A percentile compares a stretch with the other conserved stretches of the same genome.
Conservation (phyloP, 1,140 invertebrate genomes). For the Meloidogyne hapla region DNA sequence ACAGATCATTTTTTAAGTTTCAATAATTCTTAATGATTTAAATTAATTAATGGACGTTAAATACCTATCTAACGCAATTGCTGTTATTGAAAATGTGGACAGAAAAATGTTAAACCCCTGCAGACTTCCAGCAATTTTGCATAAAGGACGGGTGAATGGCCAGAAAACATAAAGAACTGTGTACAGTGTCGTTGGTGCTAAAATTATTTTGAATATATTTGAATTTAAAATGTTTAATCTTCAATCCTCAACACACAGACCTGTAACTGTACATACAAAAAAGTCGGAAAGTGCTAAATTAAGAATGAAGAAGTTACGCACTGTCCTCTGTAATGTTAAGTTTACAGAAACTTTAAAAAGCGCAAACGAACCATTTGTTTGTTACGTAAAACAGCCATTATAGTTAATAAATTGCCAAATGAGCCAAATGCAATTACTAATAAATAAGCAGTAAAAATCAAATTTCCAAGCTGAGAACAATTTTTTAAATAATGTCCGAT, state of each 20-base stretch:
- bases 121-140: constrained; percentile 61
- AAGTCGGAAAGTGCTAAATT: constrained; percentile 62
- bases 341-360: constrained; percentile 25
- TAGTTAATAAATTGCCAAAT: constrained; percentile 57
- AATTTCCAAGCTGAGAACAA: constrained; percentile 51
- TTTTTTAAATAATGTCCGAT: constrained; percentile 12
- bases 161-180: constrained; percentile 63
- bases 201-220: neutral
- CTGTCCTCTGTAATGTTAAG: constrained; percentile 14
- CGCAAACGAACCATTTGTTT: constrained; percentile 56
- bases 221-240: too few species aligned
- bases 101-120: constrained; percentile 65
- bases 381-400: constrained; percentile 57
- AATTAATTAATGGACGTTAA: too few species aligned
- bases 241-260: neutral
- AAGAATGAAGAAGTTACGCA: constrained; percentile 63
- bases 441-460: constrained; percentile 51
- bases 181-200: constrained; percentile 62
- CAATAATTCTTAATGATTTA: too few species aligned
- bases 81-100: constrained; percentile 66
- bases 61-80: constrained; percentile 65
- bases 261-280: constrained; percentile 62
- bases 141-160: constrained; percentile 62
- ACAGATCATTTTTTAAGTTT: too few species aligned
- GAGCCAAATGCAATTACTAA: constrained; percentile 56